A percentile compares a stretch with the other conserved stretches of the same genome.
These are phyloP conservation scores for Parus major DNA, from an alignment of 2,113 vertebrate species.

Conservation along the genomic window DNA sequence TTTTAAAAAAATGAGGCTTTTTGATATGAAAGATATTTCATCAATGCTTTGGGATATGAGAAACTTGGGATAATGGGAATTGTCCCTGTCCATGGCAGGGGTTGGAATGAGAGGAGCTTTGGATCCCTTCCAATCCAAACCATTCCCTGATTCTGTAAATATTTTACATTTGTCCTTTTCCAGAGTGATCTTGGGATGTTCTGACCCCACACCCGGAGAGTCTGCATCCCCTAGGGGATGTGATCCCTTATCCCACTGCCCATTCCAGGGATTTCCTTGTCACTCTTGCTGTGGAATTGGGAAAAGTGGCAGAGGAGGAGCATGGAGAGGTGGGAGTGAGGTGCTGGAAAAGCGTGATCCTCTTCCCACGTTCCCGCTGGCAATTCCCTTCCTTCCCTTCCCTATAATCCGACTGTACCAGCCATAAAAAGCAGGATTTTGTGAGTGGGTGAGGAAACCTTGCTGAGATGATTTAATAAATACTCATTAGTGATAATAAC, in stretches of 20 bases:
- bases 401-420: accelerated
- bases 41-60: neutral
- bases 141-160: neutral
- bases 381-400: neutral
- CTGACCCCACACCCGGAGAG: accelerated
- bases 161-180: neutral
- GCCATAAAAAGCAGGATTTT: neutral
- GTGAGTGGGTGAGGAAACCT: neutral
- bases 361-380: neutral
- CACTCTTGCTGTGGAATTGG: accelerated
- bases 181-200: neutral
- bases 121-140: neutral
- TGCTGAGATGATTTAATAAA: neutral
- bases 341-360: neutral
- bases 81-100: neutral
- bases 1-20: neutral
- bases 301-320: neutral
- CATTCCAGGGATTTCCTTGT: neutral
- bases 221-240: no score
- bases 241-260: neutral
- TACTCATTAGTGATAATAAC: neutral
- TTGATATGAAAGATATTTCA: neutral
- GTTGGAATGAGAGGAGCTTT: neutral
- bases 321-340: accelerated
- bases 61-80: neutral